phyloP scores from a whole-genome alignment of 2,888 invertebrate genomes.

The Dione juno region DNA sequence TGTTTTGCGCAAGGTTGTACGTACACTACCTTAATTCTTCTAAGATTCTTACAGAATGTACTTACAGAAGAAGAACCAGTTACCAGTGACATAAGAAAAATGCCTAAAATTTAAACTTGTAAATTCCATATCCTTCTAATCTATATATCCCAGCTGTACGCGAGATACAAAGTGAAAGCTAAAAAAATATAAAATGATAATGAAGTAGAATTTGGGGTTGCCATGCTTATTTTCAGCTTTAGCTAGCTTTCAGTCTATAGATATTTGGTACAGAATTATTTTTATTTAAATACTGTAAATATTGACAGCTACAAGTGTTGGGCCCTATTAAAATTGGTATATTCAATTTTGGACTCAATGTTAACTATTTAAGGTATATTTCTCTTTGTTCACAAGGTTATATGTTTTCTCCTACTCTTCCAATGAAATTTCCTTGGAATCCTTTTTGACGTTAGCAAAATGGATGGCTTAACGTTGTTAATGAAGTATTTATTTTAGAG shows the following conservation, averaged over 20 bases:
- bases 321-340: neutral
- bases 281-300: constrained; percentile 15
- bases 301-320: neutral
- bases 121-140: no score
- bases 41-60: no score
- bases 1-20: no score
- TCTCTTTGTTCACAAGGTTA: neutral
- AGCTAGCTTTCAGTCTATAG: neutral
- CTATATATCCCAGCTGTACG: no score
- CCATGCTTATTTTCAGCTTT: neutral
- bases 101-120: no score
- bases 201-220: neutral
- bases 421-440: constrained; percentile 26
- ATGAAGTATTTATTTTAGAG: constrained; percentile 31
- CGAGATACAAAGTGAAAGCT: no score
- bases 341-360: neutral
- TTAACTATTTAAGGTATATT: neutral
- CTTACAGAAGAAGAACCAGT: no score
- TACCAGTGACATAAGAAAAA: no score
- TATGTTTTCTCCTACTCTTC: neutral
- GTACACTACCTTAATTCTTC: no score
- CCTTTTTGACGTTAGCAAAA: constrained; percentile 33
- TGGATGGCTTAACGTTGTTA: constrained; percentile 19
- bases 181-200: neutral
- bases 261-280: neutral